These are phyloP conservation scores for Heliconius nattereri DNA, from an alignment of 1,140 invertebrate species.

Conservation along the genomic window DNA sequence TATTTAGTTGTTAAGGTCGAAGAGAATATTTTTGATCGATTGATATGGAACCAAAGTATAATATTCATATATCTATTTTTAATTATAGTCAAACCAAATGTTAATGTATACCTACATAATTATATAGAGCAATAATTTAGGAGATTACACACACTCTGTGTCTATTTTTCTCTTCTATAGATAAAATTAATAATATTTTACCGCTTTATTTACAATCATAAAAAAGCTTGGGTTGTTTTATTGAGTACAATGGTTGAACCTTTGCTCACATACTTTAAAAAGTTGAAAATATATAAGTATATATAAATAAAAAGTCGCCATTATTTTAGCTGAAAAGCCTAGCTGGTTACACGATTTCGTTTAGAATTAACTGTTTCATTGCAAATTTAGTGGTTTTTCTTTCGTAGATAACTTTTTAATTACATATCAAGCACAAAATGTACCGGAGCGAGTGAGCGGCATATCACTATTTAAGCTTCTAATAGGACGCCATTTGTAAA, in stretches of 20 bases:
- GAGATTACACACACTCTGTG: slow-evolving; percentile 58
- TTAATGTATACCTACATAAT: slow-evolving; percentile 54
- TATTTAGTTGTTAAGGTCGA: slow-evolving; percentile 50
- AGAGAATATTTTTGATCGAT: slow-evolving; percentile 58
- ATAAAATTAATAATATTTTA: slow-evolving; percentile 63
- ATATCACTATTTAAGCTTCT: slow-evolving; percentile 65
- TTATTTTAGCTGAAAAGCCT: slow-evolving; percentile 30
- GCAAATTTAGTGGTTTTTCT: not conserved
- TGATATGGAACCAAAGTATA: slow-evolving; percentile 60
- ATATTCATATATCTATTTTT: slow-evolving; percentile 51
- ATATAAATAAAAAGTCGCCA: slow-evolving; percentile 11
- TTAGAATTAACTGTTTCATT: slow-evolving; percentile 29
- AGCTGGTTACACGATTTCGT: slow-evolving; percentile 36
- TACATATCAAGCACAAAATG: slow-evolving; percentile 74
- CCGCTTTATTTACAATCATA: slow-evolving; percentile 36
- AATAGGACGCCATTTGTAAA: slow-evolving; percentile 34
- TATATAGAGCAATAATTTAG: slow-evolving; percentile 73
- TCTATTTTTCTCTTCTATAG: slow-evolving; percentile 71
- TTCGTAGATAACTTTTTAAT: slow-evolving; percentile 32
- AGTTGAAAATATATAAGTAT: slow-evolving; percentile 11
- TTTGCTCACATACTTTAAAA: slow-evolving; percentile 31
- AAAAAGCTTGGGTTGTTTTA: slow-evolving; percentile 29
- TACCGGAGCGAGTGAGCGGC: slow-evolving; percentile 57
- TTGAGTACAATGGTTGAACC: slow-evolving; percentile 25
- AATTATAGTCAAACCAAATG: slow-evolving; percentile 39